Base-by-base conservation (phyloP, 2,797 vertebrate species). In the Scolopax bukidnonensis region DNA sequence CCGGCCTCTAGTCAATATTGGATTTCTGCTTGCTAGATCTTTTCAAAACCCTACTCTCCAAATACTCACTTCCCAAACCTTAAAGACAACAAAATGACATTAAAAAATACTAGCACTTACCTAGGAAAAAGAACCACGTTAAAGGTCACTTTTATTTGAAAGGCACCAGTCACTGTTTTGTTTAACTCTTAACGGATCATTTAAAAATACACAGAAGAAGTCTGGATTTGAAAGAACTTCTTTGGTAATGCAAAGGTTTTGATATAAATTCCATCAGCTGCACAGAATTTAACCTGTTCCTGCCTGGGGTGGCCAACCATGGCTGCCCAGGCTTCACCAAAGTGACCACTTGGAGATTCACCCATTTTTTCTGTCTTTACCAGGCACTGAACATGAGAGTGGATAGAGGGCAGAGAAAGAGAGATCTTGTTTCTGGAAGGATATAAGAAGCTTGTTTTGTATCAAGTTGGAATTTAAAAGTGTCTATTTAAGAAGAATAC, bases 71-170 rank as follows among this genome's bases (percentile, higher is more conserved):
- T 54, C 53, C 38, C 50, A 65, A 36, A 45, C 40, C 17, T 47
- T 67, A 74, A 82, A 65, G 87, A 18, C 67, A 80, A 73, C 76
- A 41, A 88, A 88, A 71, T 10, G 8, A 75, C 73, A 48, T 19
- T 45, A 76, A 91, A 87, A 87, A 59, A 67, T 73, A 57, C n/a
- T 15, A 59, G 9, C 50, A 36, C 51, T 74, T 91, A 28, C 45
- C 28, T 45, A 23, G 76, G 57, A n/a, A 36, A 63, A 38, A n/a
- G n/a, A 71, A 16, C 10, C 27, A 9, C 0, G 3, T 3, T 60
- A 93, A 93, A 96, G 67, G 80, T 92, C 89, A 84, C 16, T 84
- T 64, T 25, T 92, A 68, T 93, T 92, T 86, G 33, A 92, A 77
- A 89, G 84, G 53, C 16, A 56, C 4, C 28, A 57, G n/a, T 9